Base-by-base conservation (phyloP, 2,113 vertebrate genomes). In the Scopus umbretta region DNA sequence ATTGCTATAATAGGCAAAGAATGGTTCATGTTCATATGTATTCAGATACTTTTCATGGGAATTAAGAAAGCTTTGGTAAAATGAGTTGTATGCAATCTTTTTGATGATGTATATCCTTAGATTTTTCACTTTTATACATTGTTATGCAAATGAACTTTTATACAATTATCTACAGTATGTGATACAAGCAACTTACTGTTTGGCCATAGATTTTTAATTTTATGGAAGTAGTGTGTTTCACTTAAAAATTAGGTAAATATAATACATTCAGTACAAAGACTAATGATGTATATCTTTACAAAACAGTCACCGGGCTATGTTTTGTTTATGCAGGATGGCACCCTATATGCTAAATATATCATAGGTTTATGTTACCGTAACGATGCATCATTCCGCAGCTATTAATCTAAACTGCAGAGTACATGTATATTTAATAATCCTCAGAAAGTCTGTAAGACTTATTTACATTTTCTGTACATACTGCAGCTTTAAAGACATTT, bases 381-480 rank as follows among this genome's bases (percentile, higher is more conserved):
- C 26, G 7, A 96, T 96, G 63, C 76, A 91, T 95, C 91, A 92
- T 83, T 98, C 80, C 47, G 72, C 80, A 93, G 80, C 94, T 97
- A 97, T 97, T 98, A 96, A 97, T 98, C 94, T 97, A 91, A 94
- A 76, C 66, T 91, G 42, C 74, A 96, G 91, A 93, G 50, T 93
- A 95, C 80, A 97, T 98, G 94, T 97, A 98, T 98, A 98, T 98
- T 98, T 98, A 97, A 98, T 98, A 97, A 96, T 97, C 81, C 65
- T 97, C 94, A 94, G 94, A 96, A 97, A 88, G 26, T 88, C 84
- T 95, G 52, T 95, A 88, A 92, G 72, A 93, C 84, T 95, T 97
- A 97, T 98, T 98, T 98, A 97, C 67, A 95, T 97, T 94, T 97
- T 95, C 91, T 96, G 68, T 96, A 90, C 25, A 74, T 96, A 90